Evolutionary conservation across 1,140 invertebrate genomes (phyloP).

Genomic region (Plodia interpunctella): DNA sequence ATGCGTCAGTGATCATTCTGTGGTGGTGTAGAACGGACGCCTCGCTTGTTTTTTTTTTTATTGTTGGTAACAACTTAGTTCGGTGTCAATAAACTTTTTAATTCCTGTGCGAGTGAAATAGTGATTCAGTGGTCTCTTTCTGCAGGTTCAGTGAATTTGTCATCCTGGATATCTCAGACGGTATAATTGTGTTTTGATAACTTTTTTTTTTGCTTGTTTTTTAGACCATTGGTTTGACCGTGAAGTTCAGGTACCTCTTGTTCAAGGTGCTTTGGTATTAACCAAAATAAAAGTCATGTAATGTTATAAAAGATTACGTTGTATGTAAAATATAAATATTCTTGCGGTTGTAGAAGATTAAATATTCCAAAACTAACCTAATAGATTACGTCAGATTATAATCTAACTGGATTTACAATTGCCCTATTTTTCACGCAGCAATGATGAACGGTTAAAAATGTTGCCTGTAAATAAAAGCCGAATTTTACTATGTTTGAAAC

Average conservation of each 20-base stretch:
- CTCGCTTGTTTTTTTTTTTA: conserved; percentile 16
- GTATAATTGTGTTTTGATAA: conserved; percentile 26
- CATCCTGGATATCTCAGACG: conserved; percentile 64
- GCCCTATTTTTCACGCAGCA: too few relatives aligned
- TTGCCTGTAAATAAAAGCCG: too few relatives aligned
- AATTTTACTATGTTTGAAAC: too few relatives aligned
- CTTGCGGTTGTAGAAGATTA: too few relatives aligned
- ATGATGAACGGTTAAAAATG: too few relatives aligned
- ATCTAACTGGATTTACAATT: too few relatives aligned
- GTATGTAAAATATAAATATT: too few relatives aligned
- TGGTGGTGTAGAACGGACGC: conserved; percentile 27
- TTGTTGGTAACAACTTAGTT: conserved; percentile 13
- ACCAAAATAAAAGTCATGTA: too few relatives aligned
- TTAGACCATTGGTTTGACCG: background rate
- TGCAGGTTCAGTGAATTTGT: conserved; percentile 24
- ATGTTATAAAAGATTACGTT: too few relatives aligned
- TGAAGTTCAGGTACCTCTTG: background rate
- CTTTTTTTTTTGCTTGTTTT: background rate
- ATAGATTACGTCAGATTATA: too few relatives aligned
- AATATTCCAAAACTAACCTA: too few relatives aligned
- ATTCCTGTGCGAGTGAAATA: conserved; percentile 30
- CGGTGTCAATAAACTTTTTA: conserved; percentile 33
- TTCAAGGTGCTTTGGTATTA: background rate
- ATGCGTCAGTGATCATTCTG: conserved; percentile 32
- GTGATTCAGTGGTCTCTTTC: conserved; percentile 22